Evolutionary conservation across 2,113 vertebrate genomes (phyloP), one percentile per base, ranked within the genome.

Genomic region (human (Homo sapiens)): DNA sequence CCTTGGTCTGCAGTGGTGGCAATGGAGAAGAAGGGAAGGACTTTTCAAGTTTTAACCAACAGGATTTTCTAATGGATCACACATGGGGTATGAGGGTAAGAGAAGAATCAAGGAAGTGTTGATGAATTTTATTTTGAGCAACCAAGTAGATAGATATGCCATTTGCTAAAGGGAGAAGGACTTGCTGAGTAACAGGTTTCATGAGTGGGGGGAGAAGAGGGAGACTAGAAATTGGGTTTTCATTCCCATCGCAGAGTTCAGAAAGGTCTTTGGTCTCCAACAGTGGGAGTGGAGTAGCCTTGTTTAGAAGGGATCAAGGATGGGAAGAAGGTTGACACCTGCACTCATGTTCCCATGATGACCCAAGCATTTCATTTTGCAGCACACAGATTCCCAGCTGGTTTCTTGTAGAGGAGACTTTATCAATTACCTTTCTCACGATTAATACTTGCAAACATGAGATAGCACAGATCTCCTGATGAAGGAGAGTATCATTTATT

Each of bases 401-500:
- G 94, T 92, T 97, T 96, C 96, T 98, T 2, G 0, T 83, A 59
- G 95, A 35, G 0, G 92, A 90, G 89, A 84, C 88, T 97, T 96
- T 97, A 86, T 78, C 96, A 95, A 3, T 94, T 75, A 70, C 97
- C 96, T 68, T 64, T 98, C 92, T 98, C 97, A 98, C 97, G 98
- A 91, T 98, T 98, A 98, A 98, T 98, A 97, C 96, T 95, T 98
- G 89, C 92, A 97, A 96, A 98, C 96, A 97, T 85, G 96, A 97
- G 95, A 97, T 97, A 97, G 94, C 98, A 90, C 85, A 48, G 89
- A 85, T 95, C 96, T 98, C 92, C 98, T 98, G 97, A 98, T 97
- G 97, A 98, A 98, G 98, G 93, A 98, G 97, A 98, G 97, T 98
- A 97, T 98, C 98, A 96, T 98, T 98, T 99, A 98, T 98, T 98